Base-by-base conservation (phyloP, 35 echinoderm and acorn worm species). In the Lytechinus pictus region DNA sequence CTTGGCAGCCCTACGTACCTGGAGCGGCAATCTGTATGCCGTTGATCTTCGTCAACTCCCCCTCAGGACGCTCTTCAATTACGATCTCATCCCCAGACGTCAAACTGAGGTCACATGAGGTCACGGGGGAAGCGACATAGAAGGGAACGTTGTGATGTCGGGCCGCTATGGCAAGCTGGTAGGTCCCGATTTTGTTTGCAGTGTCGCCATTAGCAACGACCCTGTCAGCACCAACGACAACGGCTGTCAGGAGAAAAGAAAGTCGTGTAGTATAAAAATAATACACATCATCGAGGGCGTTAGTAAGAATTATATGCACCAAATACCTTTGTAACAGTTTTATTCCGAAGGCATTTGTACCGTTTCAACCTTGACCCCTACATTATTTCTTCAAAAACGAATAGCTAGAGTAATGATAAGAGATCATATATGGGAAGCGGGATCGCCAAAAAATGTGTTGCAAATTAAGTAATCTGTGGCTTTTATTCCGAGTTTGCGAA, bases 131-230 rank as follows among this genome's bases (percentile, higher is more conserved):
- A 61, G 96, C 95, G 5, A 99, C 96, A 89, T 99, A 98, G 88
- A 99, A 99, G 92, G 98, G 98, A 94, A 99, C 98, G 33, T 92
- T 94, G 86, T 97, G 97, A 95, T 98, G 95, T 87, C 97, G 97
- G 3, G 98, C 98, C 57, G 95, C 91, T 21, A 99, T 91, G 19
- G 98, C 98, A 5, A 99, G 96, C 52, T 99, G 98, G 79, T 98
- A 99, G 51, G 98, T 99, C 6, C 98, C 98, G 21, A 99, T 99
- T 79, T 99, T 99, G 61, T 99, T 99, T 16, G 98, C 98, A 27
- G 98, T 99, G 94, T 99, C 98, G 29, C 98, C 98, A 89, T 99
- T 99, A 33, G 98, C 98, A 52, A 99, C 97, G 3, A 99, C 95
- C 58, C 98, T 88, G 86, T 99, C 98, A 27, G 97, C 98, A 55